Evolutionary conservation across 2,113 vertebrate species (phyloP).

Genomic region (Clupea harengus): DNA sequence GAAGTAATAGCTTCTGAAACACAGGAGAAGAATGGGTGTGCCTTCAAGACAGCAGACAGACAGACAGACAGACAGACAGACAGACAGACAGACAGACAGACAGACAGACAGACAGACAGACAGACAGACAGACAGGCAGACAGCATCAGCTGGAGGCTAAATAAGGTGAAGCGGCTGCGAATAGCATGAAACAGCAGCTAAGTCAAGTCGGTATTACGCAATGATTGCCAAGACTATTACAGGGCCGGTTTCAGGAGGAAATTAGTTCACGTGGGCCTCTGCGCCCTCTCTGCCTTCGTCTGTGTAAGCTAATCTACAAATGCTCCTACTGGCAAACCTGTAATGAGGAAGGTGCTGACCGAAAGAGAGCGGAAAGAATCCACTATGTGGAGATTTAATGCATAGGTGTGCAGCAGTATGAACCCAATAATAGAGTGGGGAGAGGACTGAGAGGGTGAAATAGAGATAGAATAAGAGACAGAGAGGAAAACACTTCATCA

Average conservation of each 20-base stretch:
- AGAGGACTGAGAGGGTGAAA: not conserved
- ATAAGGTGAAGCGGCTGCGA: not conserved
- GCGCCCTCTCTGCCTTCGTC: not conserved
- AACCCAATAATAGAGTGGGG: not conserved
- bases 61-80: too few relatives aligned
- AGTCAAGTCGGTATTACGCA: not conserved
- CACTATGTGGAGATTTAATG: not conserved
- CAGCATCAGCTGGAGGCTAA: not conserved
- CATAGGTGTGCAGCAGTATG: not conserved
- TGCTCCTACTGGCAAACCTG: not conserved
- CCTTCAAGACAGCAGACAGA: not conserved
- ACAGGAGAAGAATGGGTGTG: not conserved
- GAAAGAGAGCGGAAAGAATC: conserved; percentile 5
- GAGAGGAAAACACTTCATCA: not conserved
- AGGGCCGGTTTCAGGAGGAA: not conserved
- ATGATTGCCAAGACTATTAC: not conserved
- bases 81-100: too few relatives aligned
- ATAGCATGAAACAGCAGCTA: not conserved
- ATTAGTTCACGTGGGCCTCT: not conserved
- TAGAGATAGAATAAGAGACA: not conserved
- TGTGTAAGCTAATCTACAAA: not conserved
- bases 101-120: too few relatives aligned
- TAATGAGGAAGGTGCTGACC: not conserved
- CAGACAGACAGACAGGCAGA: too few relatives aligned
- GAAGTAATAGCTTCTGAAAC: not conserved